Evolutionary conservation across 2,888 invertebrate genomes (phyloP), one percentile per base, ranked within the genome.

Genomic region (Byasa hedistus): DNA sequence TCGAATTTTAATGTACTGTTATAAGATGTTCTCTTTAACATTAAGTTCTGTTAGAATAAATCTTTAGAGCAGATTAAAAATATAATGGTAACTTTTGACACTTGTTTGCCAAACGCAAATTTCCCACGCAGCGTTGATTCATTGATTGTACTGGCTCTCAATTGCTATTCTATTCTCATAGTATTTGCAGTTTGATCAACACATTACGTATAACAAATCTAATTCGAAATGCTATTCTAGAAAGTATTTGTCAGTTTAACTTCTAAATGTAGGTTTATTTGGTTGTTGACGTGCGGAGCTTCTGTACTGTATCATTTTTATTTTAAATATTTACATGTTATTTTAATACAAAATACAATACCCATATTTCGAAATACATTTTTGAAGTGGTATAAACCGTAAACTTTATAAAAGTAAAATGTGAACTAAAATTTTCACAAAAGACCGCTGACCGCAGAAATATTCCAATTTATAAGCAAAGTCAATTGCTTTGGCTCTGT

Each of bases 391-490:
- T 21, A 51, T 51, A 51, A 51, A 21, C 8, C 10, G 39, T 39
- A 39, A 39, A 51, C 21, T 51, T 51, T 51, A 8, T 51, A 4
- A 51, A 51, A 51, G 21, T 21, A 51, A 51, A 51, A n/a, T 10
- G 51, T 51, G 7, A 51, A 51, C 8, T 51, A 5, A 51, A 51
- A 21, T 51, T 21, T 51, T 51, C 24, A 22, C 22, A 21, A 32
- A n/a, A 62, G 36, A 44, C 58, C 21, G 12, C 36, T 52, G 58
- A 61, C 58, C 62, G 54, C n/a, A 48, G 27, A 62, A 62, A 62
- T 58, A 24, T 66, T 54, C 27, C 61, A 62, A 65, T 66, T 62
- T 66, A 58, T 52, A 61, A 61, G 66, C 61, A 57, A 61, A 39
- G 24, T 23, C 57, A 54, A 55, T 64, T 61, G 57, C 27, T 24